These are phyloP conservation scores for Felis catus DNA, from an alignment of 2,113 vertebrate genomes.

Conservation along the genomic window DNA sequence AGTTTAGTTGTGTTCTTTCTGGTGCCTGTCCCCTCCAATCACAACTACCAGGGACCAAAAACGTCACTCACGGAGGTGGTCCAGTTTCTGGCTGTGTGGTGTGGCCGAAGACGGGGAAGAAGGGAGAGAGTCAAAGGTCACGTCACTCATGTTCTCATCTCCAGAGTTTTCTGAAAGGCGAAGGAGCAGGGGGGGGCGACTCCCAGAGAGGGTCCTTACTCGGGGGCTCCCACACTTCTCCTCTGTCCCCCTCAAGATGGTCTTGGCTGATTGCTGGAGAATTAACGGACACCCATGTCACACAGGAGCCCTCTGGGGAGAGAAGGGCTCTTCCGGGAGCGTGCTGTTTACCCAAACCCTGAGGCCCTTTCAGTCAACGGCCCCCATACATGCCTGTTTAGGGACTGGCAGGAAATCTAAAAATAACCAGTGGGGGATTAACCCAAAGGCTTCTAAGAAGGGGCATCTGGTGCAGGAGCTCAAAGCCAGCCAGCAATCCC, in stretches of 20 bases:
- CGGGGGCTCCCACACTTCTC: conserved; percentile 94
- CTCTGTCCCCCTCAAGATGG: conserved; percentile 93
- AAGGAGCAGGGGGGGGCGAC: conserved; percentile 88
- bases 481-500: not conserved
- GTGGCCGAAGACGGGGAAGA: conserved; percentile 91
- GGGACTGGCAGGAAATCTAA: not conserved
- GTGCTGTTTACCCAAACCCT: not conserved
- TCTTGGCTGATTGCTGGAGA: conserved; percentile 93
- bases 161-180: conserved; percentile 94
- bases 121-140: conserved; percentile 90
- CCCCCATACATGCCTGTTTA: not conserved
- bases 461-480: not conserved
- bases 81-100: conserved; percentile 85
- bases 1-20: not conserved
- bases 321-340: not conserved
- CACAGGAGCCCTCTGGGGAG: not conserved
- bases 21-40: not conserved
- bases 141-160: conserved; percentile 93
- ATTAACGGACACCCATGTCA: conserved; percentile 28
- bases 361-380: not conserved
- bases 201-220: conserved; percentile 90
- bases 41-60: accelerated
- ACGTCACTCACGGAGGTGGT: conserved; percentile 83
- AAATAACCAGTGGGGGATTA: not conserved
- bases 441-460: not conserved